Evolutionary conservation across 2,888 invertebrate genomes (phyloP), one percentile per base, ranked within the genome.

Genomic region (Lasioglossum malachurum): DNA sequence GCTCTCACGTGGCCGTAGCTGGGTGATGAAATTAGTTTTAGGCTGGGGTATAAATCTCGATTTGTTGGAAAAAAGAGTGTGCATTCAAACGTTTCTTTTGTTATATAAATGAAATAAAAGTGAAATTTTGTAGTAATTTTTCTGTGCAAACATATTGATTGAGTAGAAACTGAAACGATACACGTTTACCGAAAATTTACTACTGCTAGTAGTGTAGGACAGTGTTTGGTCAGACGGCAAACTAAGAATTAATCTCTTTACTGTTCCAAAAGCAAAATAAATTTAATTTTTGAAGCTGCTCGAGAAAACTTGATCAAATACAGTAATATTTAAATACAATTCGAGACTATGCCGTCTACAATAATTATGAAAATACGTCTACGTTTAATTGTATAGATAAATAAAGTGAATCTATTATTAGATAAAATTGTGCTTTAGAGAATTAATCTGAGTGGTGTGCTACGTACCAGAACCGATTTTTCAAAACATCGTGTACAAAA

Each of bases 401-500:
- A 31, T 64, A 31, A 31, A 64, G 27, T 16, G 5, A 7, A 31
- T 7, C 31, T 27, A 16, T 64, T 16, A n/a, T 8, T 19, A 69
- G 31, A 35, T 38, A 1, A 5, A 35, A 38, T 3, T 4, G 19
- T 38, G 35, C 35, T 35, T 35, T 23, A 69, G 31, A 35, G 8
- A 38, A 69, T 19, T 69, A 35, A 69, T 23, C 4, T 69, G 35
- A 19, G 7, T 38, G 35, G 27, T 64, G 31, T 23, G 67, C 10
- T 38, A 69, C 69, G 69, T 69, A 69, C 23, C n/a, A 4, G 69
- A 41, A 69, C 69, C 69, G 75, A 82, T 73, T 35, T 80, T 77
- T 41, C 35, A 1, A 77, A 79, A 46, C 10, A 46, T 35, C 69
- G 57, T 46, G 67, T 46, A 53, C 38, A 38, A 53, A 16, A 14